phyloP scores from a whole-genome alignment of 2,113 vertebrate species.

The Cryptotis parvus region DNA sequence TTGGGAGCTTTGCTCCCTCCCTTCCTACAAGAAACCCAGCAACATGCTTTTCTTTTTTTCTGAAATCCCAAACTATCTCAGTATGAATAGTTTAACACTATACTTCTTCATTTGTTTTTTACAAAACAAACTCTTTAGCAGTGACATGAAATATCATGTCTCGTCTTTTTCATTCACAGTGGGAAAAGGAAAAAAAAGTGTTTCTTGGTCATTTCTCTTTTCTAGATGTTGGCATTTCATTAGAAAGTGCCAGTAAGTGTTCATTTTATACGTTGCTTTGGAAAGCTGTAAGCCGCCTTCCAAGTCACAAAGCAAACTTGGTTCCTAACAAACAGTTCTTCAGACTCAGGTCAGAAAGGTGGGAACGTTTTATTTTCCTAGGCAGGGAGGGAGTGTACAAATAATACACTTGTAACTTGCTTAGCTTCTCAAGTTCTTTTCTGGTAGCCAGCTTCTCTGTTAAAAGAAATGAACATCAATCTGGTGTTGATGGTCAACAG shows the following conservation, averaged over 20 bases:
- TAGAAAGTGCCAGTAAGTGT: conserved; percentile 78
- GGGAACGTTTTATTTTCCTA: conserved; percentile 57
- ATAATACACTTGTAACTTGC: conserved; percentile 77
- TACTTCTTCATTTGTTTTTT: conserved; percentile 49
- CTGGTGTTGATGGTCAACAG: conserved; percentile 53
- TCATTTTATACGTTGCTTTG: conserved; percentile 43
- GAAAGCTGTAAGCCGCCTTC: background rate
- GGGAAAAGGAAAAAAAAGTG: conserved; percentile 68
- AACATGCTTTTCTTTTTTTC: background rate
- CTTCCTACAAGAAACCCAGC: background rate
- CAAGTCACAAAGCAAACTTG: conserved; percentile 63
- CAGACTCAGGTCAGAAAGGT: conserved; percentile 70
- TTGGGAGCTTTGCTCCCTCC: background rate
- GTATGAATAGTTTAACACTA: conserved; percentile 62
- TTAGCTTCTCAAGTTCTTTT: conserved; percentile 45
- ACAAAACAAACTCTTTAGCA: conserved; percentile 47
- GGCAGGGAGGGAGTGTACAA: conserved; percentile 55
- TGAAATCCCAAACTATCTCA: background rate
- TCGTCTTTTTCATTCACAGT: conserved; percentile 67
- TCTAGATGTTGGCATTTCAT: conserved; percentile 74
- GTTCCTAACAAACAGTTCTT: conserved; percentile 4
- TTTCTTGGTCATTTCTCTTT: conserved; percentile 57
- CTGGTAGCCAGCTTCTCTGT: conserved; percentile 40
- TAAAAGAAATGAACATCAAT: conserved; percentile 68
- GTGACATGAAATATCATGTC: conserved; percentile 63